A percentile compares a stretch with the other conserved stretches of the same genome.
Evolutionary conservation across 2,113 vertebrate species (phyloP).

Genomic region (Antechinus flavipes): DNA sequence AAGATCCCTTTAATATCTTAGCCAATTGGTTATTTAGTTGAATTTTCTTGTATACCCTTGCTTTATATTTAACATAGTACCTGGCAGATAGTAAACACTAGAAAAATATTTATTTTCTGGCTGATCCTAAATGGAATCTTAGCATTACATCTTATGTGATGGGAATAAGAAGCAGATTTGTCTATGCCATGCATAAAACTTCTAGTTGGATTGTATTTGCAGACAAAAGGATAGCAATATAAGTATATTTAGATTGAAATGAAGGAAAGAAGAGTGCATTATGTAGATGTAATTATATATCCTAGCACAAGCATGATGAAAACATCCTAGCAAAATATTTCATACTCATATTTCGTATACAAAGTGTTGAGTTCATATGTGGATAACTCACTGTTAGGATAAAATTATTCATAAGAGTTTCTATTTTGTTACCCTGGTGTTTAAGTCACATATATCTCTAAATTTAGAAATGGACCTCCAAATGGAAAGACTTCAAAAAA

Average conservation of each 20-base stretch:
- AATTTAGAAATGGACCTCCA: constrained; percentile 1
- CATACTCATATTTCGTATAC: background rate
- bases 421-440: constrained; percentile 50
- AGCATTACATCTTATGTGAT: constrained; percentile 32
- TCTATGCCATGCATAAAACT: constrained; percentile 52
- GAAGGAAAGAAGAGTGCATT: background rate
- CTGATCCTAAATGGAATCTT: constrained; percentile 46
- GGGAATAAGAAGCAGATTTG: constrained; percentile 62
- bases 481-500: constrained; percentile 48
- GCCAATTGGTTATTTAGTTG: constrained; percentile 38
- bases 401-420: constrained; percentile 69
- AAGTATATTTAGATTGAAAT: constrained; percentile 39
- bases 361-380: constrained; percentile 55
- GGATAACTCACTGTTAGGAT: constrained; percentile 68
- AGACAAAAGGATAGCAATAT: constrained; percentile 13
- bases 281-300: constrained; percentile 30
- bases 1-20: constrained; percentile 57
- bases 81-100: background rate
- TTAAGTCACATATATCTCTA: background rate
- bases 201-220: constrained; percentile 43
- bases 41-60: background rate
- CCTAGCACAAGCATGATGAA: constrained; percentile 54
- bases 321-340: constrained; percentile 32
- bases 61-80: background rate
- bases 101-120: constrained; percentile 69